phyloP scores from a whole-genome alignment of 2,113 vertebrate species.

The Leuciscus idus region DNA sequence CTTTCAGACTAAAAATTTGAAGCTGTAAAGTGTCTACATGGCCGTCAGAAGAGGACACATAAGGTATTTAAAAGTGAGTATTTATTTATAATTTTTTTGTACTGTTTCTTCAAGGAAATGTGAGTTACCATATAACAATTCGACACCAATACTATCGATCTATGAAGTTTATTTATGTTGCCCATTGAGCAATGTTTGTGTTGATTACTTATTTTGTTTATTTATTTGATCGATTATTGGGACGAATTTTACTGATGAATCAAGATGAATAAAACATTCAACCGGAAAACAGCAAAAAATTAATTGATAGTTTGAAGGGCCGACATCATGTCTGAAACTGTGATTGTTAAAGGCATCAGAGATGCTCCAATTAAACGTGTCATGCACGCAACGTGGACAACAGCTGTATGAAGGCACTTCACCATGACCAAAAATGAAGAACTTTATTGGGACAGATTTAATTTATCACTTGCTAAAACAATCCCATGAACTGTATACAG shows the following conservation, averaged over 20 bases:
- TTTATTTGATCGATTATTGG: neutral
- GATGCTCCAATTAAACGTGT: no score
- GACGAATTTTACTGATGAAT: neutral
- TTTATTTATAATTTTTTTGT: neutral
- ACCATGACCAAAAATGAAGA: neutral
- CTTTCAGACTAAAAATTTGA: constrained; percentile 46
- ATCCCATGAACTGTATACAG: neutral
- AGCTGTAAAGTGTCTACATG: constrained; percentile 67
- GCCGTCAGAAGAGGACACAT: constrained; percentile 79
- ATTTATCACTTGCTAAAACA: neutral
- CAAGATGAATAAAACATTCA: neutral
- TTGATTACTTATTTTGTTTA: neutral
- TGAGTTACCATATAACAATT: neutral
- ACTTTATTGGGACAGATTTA: neutral
- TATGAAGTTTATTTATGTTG: neutral
- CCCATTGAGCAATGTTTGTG: neutral
- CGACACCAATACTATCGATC: neutral
- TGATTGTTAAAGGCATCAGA: neutral
- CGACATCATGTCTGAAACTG: neutral
- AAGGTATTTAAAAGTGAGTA: constrained; percentile 78
- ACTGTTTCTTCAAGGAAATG: neutral
- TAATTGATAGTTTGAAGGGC: neutral
- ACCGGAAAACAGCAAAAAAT: neutral
- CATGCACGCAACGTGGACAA: neutral
- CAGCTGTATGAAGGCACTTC: no score